Conservation (phyloP, 2,113 vertebrate genomes). For the Sclerurus mexicanus region DNA sequence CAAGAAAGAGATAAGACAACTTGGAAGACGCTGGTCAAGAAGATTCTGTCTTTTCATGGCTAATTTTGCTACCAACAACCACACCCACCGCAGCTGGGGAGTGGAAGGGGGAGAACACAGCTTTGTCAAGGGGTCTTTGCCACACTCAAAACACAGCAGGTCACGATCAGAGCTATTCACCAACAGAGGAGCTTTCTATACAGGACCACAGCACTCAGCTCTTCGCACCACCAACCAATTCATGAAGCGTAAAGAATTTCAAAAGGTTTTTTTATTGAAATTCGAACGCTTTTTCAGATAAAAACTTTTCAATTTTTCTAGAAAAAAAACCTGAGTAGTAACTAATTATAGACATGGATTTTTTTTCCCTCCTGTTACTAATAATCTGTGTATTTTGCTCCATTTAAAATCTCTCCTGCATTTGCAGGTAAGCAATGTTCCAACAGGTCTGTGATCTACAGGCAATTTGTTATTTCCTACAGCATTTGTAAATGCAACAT, state of each 20-base stretch:
- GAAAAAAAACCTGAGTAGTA: background rate
- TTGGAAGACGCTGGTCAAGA: background rate
- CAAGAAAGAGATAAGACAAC: background rate
- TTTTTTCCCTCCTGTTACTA: background rate
- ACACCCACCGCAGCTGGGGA: background rate
- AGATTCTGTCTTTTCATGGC: background rate
- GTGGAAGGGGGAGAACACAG: background rate
- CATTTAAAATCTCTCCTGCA: background rate
- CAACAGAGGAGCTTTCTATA: background rate
- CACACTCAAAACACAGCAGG: background rate
- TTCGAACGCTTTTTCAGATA: background rate
- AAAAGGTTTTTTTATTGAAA: background rate
- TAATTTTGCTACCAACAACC: background rate
- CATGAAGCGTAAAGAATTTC: background rate
- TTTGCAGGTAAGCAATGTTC: background rate
- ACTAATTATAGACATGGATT: background rate
- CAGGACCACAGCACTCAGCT: background rate
- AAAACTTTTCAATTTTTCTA: background rate
- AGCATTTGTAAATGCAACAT: background rate
- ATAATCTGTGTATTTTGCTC: background rate
- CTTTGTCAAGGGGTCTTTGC: background rate
- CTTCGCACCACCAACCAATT: fast-evolving
- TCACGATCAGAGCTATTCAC: background rate
- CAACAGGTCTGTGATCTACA: background rate
- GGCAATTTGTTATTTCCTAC: background rate